phyloP scores from a whole-genome alignment of 2,797 vertebrate species.

The Platalea minor region DNA sequence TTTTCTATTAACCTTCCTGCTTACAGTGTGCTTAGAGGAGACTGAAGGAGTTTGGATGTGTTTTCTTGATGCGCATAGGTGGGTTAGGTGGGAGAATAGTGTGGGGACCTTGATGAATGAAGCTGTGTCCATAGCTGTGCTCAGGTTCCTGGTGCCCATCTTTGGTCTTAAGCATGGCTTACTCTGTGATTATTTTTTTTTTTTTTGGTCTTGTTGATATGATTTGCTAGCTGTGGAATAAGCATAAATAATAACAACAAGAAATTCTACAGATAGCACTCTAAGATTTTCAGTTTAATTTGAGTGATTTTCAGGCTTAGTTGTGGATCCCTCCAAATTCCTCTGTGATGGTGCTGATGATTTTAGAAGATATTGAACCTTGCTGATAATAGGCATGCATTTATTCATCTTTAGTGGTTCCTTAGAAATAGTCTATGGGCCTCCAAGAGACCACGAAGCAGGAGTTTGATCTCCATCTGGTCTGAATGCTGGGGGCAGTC shows the following conservation, averaged over 20 bases:
- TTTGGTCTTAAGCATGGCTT: not conserved
- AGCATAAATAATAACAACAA: not conserved
- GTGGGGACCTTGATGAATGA: not conserved
- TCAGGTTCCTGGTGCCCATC: not conserved
- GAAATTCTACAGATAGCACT: not conserved
- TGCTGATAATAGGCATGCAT: not conserved
- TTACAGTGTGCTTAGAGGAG: not conserved
- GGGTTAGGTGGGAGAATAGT: not conserved
- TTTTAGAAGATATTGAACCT: not conserved
- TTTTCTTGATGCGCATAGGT: not conserved
- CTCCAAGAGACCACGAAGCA: not conserved
- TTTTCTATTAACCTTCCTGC: not conserved
- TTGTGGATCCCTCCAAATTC: not conserved
- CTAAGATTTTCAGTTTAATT: not conserved
- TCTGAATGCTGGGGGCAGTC: not conserved
- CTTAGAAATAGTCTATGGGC: not conserved
- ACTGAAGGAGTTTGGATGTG: not conserved
- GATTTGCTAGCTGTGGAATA: not conserved
- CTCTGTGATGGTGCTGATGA: not conserved
- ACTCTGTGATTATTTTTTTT: not conserved
- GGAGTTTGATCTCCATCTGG: not conserved
- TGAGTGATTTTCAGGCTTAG: not conserved
- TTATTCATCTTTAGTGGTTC: not conserved
- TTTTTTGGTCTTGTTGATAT: not conserved
- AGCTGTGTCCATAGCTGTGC: not conserved